Evolutionary conservation across 2,797 vertebrate species (phyloP).

Genomic region (Acropternis orthonyx): DNA sequence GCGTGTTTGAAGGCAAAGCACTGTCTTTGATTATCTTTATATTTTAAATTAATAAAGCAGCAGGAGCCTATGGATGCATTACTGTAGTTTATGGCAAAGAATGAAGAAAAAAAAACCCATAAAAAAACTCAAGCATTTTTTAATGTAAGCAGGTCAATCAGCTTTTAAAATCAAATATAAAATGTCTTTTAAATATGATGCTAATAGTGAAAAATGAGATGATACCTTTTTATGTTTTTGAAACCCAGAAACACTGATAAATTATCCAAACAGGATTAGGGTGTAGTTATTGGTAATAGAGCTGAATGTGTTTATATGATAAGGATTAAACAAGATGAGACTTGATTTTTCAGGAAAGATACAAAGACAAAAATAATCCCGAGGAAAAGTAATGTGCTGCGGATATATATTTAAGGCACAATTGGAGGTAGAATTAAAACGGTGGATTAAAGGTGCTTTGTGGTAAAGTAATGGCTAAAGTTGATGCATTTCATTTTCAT

Average conservation of each 20-base stretch:
- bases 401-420: background rate
- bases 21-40: background rate
- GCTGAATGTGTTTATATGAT: background rate
- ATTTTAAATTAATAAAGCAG: background rate
- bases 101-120: background rate
- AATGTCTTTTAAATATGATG: background rate
- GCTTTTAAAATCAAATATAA: background rate
- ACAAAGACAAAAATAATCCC: constrained; percentile 5
- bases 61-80: accelerated
- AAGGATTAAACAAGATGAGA: constrained; percentile 15
- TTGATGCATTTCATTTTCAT: constrained; percentile 38
- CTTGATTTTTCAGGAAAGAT: background rate
- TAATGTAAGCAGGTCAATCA: background rate
- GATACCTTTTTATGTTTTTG: background rate
- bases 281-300: background rate
- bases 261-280: constrained; percentile 46
- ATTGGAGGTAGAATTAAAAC: constrained; percentile 38
- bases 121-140: background rate
- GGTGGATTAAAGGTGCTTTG: background rate
- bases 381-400: background rate
- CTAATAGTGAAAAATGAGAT: background rate
- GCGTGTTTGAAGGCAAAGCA: background rate
- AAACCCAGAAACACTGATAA: background rate
- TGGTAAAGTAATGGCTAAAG: constrained; percentile 21
- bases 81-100: background rate